Conservation (phyloP, 2,888 invertebrate genomes). For the Cistogaster globosa region DNA sequence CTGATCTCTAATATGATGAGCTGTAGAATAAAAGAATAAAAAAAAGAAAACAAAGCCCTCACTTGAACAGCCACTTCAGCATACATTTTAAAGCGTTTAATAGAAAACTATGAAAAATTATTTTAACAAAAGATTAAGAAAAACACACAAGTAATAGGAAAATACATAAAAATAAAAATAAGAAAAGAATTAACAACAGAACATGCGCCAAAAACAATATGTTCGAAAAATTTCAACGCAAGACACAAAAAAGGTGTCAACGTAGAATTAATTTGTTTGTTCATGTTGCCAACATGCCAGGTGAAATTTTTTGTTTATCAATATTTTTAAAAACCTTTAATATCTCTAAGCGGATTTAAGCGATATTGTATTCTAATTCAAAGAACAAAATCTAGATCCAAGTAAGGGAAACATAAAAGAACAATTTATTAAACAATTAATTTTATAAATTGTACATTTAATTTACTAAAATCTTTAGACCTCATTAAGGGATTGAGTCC, state of each 20-base stretch:
- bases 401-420: constrained; percentile 12
- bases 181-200: constrained; percentile 45
- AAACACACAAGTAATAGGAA: constrained; percentile 27
- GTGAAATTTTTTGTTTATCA: constrained; percentile 42
- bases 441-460: constrained; percentile 2
- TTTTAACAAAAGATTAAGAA: constrained; percentile 64
- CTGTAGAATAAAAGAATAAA: neutral
- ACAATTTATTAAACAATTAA: constrained; percentile 48
- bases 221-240: constrained; percentile 17
- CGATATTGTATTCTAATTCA: constrained; percentile 14
- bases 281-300: constrained; percentile 35
- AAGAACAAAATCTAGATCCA: constrained; percentile 6
- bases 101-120: constrained; percentile 62
- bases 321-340: neutral
- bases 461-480: constrained; percentile 31
- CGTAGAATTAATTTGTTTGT: constrained; percentile 9
- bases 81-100: constrained; percentile 37
- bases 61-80: constrained; percentile 54
- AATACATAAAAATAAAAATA: constrained; percentile 20
- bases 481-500: constrained; percentile 38
- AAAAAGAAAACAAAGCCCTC: constrained; percentile 23
- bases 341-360: constrained; percentile 44
- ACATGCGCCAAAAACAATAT: constrained; percentile 62
- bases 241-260: constrained; percentile 53
- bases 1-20: constrained; percentile 20